Percentiles rank a stretch among this genome's conserved stretches.
Conservation (phyloP, 2,113 vertebrate genomes). For the Pollimyrus isidori region DNA sequence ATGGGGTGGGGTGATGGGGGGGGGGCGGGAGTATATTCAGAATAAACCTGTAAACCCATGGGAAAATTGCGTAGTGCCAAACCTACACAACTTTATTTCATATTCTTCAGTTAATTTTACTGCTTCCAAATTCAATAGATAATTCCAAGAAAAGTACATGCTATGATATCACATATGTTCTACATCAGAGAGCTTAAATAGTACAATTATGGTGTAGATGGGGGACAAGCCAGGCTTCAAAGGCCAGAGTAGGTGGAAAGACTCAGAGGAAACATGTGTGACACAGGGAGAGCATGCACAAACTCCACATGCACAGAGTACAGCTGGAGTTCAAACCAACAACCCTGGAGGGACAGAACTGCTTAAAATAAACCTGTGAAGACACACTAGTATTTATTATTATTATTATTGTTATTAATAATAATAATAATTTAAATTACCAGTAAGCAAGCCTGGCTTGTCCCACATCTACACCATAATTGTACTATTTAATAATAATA, state of each 20-base stretch:
- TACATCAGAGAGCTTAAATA: background rate
- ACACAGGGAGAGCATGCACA: background rate
- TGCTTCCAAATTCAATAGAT: background rate
- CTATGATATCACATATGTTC: background rate
- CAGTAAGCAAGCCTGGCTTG: too few relatives aligned
- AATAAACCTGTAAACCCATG: background rate
- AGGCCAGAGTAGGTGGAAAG: background rate
- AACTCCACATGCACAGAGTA: background rate
- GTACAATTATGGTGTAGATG: background rate
- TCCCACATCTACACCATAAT: too few relatives aligned
- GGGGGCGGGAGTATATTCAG: background rate
- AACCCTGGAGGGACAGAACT: background rate
- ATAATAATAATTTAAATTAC: too few relatives aligned
- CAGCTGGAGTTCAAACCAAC: background rate
- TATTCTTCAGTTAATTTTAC: background rate
- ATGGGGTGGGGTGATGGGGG: background rate
- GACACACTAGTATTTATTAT: background rate
- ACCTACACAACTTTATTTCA: background rate
- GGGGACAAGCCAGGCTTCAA: background rate
- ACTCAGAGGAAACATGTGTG: background rate
- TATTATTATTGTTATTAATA: too few relatives aligned
- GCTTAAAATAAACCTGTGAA: background rate
- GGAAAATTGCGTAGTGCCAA: background rate
- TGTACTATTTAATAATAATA: too few relatives aligned
- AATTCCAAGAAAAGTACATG: background rate